Base-by-base conservation (phyloP, 2,797 vertebrate species). In the Halcyon smyrnensis region DNA sequence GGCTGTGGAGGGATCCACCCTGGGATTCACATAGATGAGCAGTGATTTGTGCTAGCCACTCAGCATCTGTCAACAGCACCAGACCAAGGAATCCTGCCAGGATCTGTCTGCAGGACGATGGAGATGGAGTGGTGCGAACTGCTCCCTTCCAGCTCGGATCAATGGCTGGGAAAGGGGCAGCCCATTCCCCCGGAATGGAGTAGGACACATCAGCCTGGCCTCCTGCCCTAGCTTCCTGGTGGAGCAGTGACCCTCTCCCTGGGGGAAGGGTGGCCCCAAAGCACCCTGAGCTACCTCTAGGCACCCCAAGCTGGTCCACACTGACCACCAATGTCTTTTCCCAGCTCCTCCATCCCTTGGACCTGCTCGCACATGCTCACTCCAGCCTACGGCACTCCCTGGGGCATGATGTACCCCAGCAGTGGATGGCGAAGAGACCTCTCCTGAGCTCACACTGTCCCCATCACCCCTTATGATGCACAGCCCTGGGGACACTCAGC, bases 311-410 rank as follows among this genome's bases (percentile, higher is more conserved):
- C 48, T 63, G 39, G 57, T 19, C 45, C 59, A 32, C 34, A 32
- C 9, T 62, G 51, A 79, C 19, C 1, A 3, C 21, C 1, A 6
- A 79, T 19, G 8, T 19, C 21, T 23, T n/a, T 77, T 70, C 30
- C 60, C 32, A 46, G 16, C 24, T 81, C 15, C 43, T 46, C 41
- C 28, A 65, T 32, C 12, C 56, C 43, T 82, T 21, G 28, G 36
- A 79, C 12, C 24, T 64, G 27, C n/a, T 45, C 6, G 1, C 27
- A 34, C 11, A 2, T 0, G 1, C 46, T n/a, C 62, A 8, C 3
- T 10, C 24, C n/a, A 50, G 46, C 45, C 57, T 56, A 20, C 20
- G 50, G 50, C 53, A 60, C 15, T 34, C 9, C 11, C 9, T 67
- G 51, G 37, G 36, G 41, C 48, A 51, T 46, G 12, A 11, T 0